A percentile compares a stretch with the other conserved stretches of the same genome.
These are phyloP conservation scores for Schmidtea mediterranea DNA, from an alignment of 1,140 invertebrate species.

Conservation along the genomic window DNA sequence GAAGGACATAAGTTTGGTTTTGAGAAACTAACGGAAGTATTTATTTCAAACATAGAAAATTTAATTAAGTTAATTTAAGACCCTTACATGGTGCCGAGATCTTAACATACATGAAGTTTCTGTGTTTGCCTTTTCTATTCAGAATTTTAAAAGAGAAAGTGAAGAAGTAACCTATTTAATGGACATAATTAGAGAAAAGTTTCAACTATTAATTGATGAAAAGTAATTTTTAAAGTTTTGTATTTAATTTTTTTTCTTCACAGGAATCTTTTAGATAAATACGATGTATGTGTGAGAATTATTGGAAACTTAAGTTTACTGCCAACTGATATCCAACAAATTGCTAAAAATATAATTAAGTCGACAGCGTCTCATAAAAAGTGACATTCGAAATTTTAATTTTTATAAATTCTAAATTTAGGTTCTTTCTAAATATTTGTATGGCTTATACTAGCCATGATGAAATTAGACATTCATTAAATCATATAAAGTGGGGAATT, in stretches of 20 bases:
- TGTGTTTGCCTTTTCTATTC: constrained; percentile 94
- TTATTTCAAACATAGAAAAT: constrained; percentile 4
- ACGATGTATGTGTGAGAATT: not conserved
- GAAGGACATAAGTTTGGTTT: constrained; percentile 76
- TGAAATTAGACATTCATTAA: not conserved
- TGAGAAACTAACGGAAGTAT: constrained; percentile 57
- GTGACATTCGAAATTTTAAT: not conserved
- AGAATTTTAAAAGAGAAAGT: constrained; percentile 76
- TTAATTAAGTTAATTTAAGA: constrained; percentile 26
- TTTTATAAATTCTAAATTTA: not conserved
- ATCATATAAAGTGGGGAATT: constrained; percentile 1
- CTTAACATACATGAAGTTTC: constrained; percentile 59
- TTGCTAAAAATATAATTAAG: not conserved
- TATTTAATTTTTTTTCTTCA: too few species aligned
- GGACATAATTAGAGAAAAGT: constrained; percentile 61
- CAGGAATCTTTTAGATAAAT: not conserved
- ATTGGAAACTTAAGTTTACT: not conserved
- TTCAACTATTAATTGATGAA: constrained; percentile 52
- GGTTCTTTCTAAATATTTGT: constrained; percentile 1
- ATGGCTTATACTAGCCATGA: not conserved
- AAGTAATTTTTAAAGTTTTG: constrained; percentile 35
- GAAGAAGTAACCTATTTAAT: constrained; percentile 72
- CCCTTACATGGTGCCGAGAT: constrained; percentile 53
- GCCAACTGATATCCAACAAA: not conserved
- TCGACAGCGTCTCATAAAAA: not conserved